These are phyloP conservation scores for Pediacus dermestoides DNA, from an alignment of 2,888 invertebrate species.

Conservation along the genomic window DNA sequence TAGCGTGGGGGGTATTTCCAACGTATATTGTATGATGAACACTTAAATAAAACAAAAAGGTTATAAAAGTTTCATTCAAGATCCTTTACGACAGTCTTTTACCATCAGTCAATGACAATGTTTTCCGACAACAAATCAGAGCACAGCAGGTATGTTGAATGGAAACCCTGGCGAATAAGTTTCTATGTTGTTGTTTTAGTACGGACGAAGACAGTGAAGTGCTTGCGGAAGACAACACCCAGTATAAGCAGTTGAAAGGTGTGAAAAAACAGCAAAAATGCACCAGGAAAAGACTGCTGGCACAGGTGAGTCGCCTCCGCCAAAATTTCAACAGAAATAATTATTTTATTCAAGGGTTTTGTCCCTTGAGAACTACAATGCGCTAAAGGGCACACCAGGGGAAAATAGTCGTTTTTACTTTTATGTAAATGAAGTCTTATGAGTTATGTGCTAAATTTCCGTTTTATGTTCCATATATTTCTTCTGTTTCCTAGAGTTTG, in stretches of 20 bases:
- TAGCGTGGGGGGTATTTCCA: slow-evolving; percentile 35
- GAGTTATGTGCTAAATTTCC: background rate
- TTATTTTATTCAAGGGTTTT: background rate
- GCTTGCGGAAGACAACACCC: slow-evolving; percentile 15
- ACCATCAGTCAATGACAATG: slow-evolving; percentile 25
- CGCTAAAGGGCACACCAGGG: no score
- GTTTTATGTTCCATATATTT: background rate
- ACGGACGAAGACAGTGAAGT: slow-evolving; percentile 27
- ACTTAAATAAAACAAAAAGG: slow-evolving; percentile 35
- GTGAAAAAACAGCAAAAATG: slow-evolving; percentile 19
- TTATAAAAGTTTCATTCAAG: slow-evolving; percentile 29
- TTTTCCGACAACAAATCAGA: slow-evolving; percentile 31
- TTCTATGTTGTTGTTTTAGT: slow-evolving; percentile 18
- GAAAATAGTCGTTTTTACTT: no score
- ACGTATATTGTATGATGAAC: slow-evolving; percentile 23
- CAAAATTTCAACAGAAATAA: background rate
- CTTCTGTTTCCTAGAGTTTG: slow-evolving; percentile 57
- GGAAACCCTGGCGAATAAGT: no score
- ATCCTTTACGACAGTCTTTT: slow-evolving; percentile 22
- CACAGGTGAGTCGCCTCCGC: slow-evolving; percentile 27
- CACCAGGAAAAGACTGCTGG: slow-evolving; percentile 26
- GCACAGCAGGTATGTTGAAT: no score
- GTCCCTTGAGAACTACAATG: no score
- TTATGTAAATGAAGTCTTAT: no score
- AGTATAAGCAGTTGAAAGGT: slow-evolving; percentile 25